Conservation (phyloP, 2,113 vertebrate species). For the Lagenorhynchus albirostris region DNA sequence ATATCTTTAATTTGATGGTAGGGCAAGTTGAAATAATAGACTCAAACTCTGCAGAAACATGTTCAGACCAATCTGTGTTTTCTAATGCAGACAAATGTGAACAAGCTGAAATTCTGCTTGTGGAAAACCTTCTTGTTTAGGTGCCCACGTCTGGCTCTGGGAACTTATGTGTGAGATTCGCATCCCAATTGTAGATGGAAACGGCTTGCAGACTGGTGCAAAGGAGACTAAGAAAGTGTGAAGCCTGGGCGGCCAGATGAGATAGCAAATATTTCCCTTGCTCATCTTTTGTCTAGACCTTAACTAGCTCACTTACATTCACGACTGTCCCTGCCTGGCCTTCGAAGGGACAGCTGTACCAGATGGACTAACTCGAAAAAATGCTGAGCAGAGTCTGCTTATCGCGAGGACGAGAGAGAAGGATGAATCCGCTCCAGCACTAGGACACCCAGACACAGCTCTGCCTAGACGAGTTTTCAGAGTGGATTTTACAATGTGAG, state of each 20-base stretch:
- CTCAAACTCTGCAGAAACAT: not conserved
- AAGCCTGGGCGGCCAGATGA: not conserved
- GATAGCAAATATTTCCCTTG: not conserved
- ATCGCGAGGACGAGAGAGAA: fast-evolving
- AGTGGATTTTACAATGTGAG: not conserved
- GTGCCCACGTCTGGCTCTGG: not conserved
- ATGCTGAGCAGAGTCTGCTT: not conserved
- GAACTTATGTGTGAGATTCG: not conserved
- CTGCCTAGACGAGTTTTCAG: not conserved
- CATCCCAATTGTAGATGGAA: too few relatives aligned
- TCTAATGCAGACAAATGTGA: not conserved
- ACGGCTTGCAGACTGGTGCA: not conserved
- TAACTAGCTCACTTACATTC: not conserved
- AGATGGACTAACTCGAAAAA: not conserved
- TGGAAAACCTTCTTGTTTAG: not conserved
- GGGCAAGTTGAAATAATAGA: not conserved
- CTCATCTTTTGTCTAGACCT: not conserved
- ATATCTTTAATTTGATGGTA: not conserved
- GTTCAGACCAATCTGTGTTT: not conserved
- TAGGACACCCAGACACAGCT: not conserved
- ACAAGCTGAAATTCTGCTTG: not conserved
- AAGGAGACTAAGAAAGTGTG: not conserved
- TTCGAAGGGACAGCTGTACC: not conserved
- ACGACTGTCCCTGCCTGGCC: not conserved
- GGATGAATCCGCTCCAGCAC: fast-evolving